Evolutionary conservation across 2,797 vertebrate genomes (phyloP).

Genomic region (Florisuga fusca): DNA sequence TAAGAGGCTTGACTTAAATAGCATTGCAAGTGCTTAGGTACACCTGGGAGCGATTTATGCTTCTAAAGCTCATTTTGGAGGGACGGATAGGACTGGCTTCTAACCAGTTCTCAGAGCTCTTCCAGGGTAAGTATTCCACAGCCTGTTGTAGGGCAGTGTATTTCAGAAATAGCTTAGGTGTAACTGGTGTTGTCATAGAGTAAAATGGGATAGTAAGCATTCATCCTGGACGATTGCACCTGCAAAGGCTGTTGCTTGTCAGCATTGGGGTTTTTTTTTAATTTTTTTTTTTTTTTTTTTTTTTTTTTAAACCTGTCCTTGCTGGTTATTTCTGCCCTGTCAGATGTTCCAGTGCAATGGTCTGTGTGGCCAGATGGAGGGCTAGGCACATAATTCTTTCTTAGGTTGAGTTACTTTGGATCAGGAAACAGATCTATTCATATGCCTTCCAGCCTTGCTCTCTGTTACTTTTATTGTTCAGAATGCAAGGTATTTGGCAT

Average conservation of each 20-base stretch:
- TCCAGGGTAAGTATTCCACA: neutral
- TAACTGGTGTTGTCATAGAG: neutral
- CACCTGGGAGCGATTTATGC: neutral
- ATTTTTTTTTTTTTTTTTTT: no score
- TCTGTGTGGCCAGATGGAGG: neutral
- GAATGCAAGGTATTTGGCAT: fast-evolving
- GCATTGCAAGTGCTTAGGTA: neutral
- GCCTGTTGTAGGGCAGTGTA: neutral
- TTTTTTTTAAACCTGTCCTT: neutral
- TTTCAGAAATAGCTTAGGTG: neutral
- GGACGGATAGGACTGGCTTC: neutral
- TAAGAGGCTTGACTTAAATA: neutral
- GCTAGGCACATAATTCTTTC: neutral
- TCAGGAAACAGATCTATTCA: neutral
- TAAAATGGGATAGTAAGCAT: neutral
- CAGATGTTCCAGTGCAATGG: neutral
- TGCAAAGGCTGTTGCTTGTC: neutral
- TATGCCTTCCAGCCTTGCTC: fast-evolving
- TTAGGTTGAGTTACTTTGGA: neutral
- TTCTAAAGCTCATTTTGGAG: neutral
- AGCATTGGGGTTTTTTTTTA: neutral
- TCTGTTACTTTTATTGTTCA: neutral
- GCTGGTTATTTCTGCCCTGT: neutral
- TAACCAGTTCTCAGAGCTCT: neutral
- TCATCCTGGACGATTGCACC: neutral